phyloP scores from a whole-genome alignment of 2,797 vertebrate species.

The Silurus lanzhouensis region DNA sequence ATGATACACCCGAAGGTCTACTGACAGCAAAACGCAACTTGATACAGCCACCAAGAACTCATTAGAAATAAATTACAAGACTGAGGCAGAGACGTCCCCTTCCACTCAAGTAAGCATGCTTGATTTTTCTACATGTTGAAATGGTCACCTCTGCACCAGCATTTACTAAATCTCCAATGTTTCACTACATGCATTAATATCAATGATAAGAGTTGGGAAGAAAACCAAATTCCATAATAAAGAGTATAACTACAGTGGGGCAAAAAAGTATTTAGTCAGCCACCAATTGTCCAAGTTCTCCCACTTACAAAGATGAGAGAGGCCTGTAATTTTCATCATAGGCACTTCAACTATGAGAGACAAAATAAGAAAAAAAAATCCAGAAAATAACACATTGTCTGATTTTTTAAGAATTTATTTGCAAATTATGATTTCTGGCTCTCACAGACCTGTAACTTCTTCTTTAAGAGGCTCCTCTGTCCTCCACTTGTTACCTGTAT shows the following conservation, averaged over 20 bases:
- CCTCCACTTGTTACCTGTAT: too few species aligned
- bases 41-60: conserved; percentile 79
- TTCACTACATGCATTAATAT: background rate
- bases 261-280: too few species aligned
- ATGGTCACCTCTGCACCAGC: background rate
- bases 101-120: conserved; percentile 83
- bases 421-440: too few species aligned
- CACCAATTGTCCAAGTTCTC: too few species aligned
- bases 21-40: conserved; percentile 85
- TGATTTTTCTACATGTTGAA: background rate
- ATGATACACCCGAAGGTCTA: conserved; percentile 76
- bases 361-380: too few species aligned
- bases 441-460: too few species aligned
- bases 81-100: conserved; percentile 83
- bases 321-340: too few species aligned
- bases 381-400: too few species aligned
- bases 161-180: background rate
- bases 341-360: too few species aligned
- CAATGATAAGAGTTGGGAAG: background rate
- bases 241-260: background rate
- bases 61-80: conserved; percentile 80
- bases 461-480: too few species aligned
- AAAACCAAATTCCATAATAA: background rate
- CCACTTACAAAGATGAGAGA: too few species aligned
- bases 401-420: too few species aligned